Evolutionary conservation across 1,140 invertebrate species (phyloP).

Genomic region (Euura saliciscinereae): DNA sequence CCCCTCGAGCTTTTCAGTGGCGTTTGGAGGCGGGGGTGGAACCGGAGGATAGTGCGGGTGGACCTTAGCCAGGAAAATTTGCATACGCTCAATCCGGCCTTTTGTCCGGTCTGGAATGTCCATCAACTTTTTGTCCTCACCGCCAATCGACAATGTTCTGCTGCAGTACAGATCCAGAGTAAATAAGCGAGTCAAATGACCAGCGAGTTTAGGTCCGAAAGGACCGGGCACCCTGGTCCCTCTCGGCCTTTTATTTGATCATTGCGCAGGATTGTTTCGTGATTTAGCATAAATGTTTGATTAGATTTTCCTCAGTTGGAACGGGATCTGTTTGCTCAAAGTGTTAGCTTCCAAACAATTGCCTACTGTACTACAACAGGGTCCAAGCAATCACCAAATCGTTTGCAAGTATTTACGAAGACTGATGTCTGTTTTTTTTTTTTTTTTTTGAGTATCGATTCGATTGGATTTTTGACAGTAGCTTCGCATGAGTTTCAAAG

Average conservation of each 20-base stretch:
- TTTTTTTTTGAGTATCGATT: background rate
- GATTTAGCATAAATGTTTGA: slow-evolving; percentile 65
- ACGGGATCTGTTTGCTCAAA: slow-evolving; percentile 33
- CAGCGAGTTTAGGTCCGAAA: slow-evolving; percentile 54
- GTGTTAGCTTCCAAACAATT: slow-evolving; percentile 28
- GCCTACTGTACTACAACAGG: too few species aligned
- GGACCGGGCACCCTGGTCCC: slow-evolving; percentile 27
- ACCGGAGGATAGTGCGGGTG: slow-evolving; percentile 14
- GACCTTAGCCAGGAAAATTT: slow-evolving; percentile 47
- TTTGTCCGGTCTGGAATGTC: slow-evolving; percentile 52
- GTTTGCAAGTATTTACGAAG: too few species aligned
- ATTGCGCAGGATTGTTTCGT: slow-evolving; percentile 63
- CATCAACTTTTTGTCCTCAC: slow-evolving; percentile 55
- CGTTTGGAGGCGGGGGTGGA: background rate
- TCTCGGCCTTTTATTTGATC: slow-evolving; percentile 58
- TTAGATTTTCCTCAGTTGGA: slow-evolving; percentile 49
- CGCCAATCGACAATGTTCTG: slow-evolving; percentile 28
- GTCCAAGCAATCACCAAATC: too few species aligned
- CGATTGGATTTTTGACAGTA: too few species aligned
- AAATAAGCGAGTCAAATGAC: slow-evolving; percentile 60
- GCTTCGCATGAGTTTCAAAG: too few species aligned
- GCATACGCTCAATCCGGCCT: slow-evolving; percentile 49
- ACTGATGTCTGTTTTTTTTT: background rate
- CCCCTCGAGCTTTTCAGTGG: slow-evolving; percentile 18
- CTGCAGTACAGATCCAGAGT: slow-evolving; percentile 21